Evolutionary conservation across 2,888 invertebrate genomes (phyloP), one percentile per base, ranked within the genome.

Genomic region (Acrocera orbiculus): DNA sequence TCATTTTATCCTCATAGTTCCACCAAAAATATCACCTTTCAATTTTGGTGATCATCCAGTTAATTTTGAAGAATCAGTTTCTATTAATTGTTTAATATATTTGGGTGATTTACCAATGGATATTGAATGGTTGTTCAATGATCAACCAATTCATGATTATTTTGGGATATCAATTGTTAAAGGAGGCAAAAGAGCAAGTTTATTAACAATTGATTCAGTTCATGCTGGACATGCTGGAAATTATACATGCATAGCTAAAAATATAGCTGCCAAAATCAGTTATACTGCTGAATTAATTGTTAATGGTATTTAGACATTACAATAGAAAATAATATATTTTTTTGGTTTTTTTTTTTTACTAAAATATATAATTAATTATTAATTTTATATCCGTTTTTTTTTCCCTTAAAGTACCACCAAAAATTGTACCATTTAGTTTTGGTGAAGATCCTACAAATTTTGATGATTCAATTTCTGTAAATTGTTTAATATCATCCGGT

Each of bases 371-470:
- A 6, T 6, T 19, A 19, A 6, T 6, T 19, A 6, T 19, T 19
- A 6, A 19, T 19, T 8, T 10, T 8, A 23, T 23, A 10, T 4
- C 10, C n/a, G 4, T 4, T 8, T 5, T 23, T 23, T 30, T 30
- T 30, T 32, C 16, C 15, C 16, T 17, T n/a, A 60, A 61, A 82
- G 85, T 74, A 65, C 69, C 74, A 52, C 82, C 82, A 40, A 75
- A 77, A 65, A 72, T 79, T 53, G 69, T 69, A 48, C 74, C 76
- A 43, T 82, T 83, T 57, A 64, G 73, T 47, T 82, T 83, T 54
- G 81, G 78, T 47, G 74, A 76, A 46, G 67, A 69, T 43, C 71
- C 76, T 22, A 67, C 73, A 43, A 75, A 73, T 54, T 71, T 73
- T 45, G 77, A 76, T 41, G 76, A 78, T 56, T 71, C 73, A 45